Base-by-base conservation (phyloP, 1,140 invertebrate genomes). In the Meteorus sp. region DNA sequence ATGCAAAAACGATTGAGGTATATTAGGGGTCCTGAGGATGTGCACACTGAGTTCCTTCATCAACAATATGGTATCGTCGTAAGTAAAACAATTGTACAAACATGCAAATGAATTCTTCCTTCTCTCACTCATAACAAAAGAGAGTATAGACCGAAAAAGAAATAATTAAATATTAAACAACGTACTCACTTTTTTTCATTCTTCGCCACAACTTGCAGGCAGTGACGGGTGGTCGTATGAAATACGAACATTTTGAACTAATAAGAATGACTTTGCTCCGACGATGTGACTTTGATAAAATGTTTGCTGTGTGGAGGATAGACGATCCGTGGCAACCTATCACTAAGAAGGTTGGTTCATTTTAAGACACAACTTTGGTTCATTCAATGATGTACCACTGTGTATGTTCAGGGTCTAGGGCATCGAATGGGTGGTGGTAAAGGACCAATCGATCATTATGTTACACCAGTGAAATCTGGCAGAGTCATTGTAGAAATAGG, bases 391-490 rank as follows among this genome's bases (percentile, higher is more conserved):
- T 20, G 47, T 47, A 13, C 15, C 43, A 29, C 56, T 29, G 15
- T 33, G 55, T 63, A 54, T 48, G 35, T 50, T 27, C 58, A 87
- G 82, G 89, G 92, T 0, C 87, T 89, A 78, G 97, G 97, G 2
- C 86, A 90, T 50, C 81, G 94, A 66, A 94, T 98, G 90, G 98
- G 98, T 55, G 93, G 94, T 67, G 97, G 97, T 5, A 99, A 99
- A 85, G 93, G 92, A 8, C 74, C 85, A n/a, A 98, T 99, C 54
- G 86, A 97, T 76, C 93, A 98, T 78, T 99, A 98, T 76, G 91
- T 92, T 0, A 95, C 93, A 6, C 98, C 98, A 0, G 77, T 99
- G 2, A 95, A 92, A 82, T 83, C 89, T 45, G 92, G 91, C 33
- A 81, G 96, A 65, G 87, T 99, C n/a, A 94, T 99, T 58, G 59